Evolutionary conservation across 2,113 vertebrate genomes (phyloP).

Genomic region (Engystomops pustulosus): DNA sequence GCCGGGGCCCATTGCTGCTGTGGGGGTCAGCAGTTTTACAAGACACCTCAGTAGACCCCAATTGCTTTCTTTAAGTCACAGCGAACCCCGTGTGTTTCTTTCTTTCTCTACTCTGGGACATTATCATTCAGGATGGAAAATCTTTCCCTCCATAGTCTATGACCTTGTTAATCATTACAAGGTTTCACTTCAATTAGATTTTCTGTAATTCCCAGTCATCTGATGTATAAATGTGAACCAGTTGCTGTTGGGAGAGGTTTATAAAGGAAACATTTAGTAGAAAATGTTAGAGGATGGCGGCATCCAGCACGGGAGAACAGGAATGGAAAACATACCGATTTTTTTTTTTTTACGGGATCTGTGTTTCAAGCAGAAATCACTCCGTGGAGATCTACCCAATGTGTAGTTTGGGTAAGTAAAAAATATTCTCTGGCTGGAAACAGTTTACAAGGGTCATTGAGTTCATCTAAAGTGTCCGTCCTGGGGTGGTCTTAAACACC

Average conservation of each 20-base stretch:
- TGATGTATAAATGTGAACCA: constrained; percentile 39
- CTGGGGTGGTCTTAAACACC: too few relatives aligned
- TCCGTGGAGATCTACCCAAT: too few relatives aligned
- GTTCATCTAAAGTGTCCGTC: too few relatives aligned
- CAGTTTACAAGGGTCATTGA: too few relatives aligned
- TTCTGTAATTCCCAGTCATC: constrained; percentile 43
- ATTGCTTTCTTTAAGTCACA: not conserved
- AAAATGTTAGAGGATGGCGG: not conserved
- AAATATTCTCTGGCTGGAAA: too few relatives aligned
- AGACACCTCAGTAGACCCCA: not conserved
- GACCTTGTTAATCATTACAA: not conserved
- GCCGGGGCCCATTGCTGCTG: too few relatives aligned
- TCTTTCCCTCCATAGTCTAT: not conserved
- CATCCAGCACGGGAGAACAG: not conserved
- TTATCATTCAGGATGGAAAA: constrained; percentile 4
- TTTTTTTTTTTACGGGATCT: not conserved
- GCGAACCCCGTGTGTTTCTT: not conserved
- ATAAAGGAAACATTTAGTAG: constrained; percentile 23
- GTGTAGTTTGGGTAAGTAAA: too few relatives aligned
- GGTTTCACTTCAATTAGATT: not conserved
- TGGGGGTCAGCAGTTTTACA: not conserved
- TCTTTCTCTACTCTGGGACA: not conserved
- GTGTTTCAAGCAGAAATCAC: not conserved
- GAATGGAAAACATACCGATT: not conserved
- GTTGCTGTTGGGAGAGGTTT: constrained; percentile 29